A percentile compares a stretch with the other conserved stretches of the same genome.
These are phyloP conservation scores for Dunckerocampus dactyliophorus DNA, from an alignment of 2,113 vertebrate species.

Conservation along the genomic window DNA sequence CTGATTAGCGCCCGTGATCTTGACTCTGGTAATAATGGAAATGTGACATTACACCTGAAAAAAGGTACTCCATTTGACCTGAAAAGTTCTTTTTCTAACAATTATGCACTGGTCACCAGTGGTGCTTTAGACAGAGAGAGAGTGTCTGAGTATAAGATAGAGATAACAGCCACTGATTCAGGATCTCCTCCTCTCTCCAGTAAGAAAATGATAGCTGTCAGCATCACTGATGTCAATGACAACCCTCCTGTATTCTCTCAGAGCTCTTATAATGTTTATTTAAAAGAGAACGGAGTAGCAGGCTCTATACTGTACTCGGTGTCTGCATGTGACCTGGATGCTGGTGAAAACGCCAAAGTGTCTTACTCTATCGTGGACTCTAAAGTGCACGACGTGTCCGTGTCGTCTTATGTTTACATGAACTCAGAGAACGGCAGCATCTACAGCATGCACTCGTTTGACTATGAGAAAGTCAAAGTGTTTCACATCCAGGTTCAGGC, in stretches of 20 bases:
- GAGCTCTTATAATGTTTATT: conserved; percentile 78
- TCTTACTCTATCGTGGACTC: conserved; percentile 78
- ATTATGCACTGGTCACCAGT: conserved; percentile 82
- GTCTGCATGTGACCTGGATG: conserved; percentile 78
- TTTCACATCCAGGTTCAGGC: conserved; percentile 77
- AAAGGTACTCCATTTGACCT: conserved; percentile 75
- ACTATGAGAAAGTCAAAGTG: conserved; percentile 79
- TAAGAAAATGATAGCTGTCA: conserved; percentile 71
- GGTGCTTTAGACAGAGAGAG: conserved; percentile 77
- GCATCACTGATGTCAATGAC: conserved; percentile 85
- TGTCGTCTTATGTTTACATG: conserved; percentile 78
- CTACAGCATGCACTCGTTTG: conserved; percentile 74
- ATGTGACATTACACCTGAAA: conserved; percentile 66
- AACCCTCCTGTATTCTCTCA: conserved; percentile 77
- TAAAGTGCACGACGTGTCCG: conserved; percentile 68
- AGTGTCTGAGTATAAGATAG: conserved; percentile 66
- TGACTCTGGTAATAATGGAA: conserved; percentile 62
- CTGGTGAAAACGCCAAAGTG: conserved; percentile 72
- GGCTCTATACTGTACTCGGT: conserved; percentile 77
- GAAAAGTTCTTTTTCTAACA: conserved; percentile 80
- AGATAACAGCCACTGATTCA: conserved; percentile 75
- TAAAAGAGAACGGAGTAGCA: conserved; percentile 79
- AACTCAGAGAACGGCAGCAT: conserved; percentile 78
- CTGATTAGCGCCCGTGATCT: conserved; percentile 60
- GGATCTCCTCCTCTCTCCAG: conserved; percentile 76